Conservation (phyloP, 2,888 invertebrate genomes). For the Peribatodes rhomboidaria region DNA sequence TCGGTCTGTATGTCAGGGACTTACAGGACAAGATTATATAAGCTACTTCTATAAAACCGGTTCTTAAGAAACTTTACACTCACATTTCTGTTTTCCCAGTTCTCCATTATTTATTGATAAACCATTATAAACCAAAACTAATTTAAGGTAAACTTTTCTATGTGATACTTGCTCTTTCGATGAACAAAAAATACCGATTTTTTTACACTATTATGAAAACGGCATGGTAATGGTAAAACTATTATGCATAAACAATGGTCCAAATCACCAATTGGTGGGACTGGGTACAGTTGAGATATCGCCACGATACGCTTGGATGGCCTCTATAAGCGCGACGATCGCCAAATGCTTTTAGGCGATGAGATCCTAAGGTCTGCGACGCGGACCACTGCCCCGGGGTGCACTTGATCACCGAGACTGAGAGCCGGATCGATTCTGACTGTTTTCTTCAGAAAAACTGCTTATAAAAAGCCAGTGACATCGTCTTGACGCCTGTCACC, state of each 20-base stretch:
- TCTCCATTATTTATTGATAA: no score
- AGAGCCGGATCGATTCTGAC: slow-evolving; percentile 9
- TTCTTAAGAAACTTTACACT: no score
- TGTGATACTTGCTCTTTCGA: no score
- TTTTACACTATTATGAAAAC: no score
- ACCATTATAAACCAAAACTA: no score
- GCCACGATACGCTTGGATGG: slow-evolving; percentile 17
- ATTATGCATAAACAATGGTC: slow-evolving; percentile 25
- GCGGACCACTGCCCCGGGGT: slow-evolving; percentile 38
- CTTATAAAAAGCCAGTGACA: neutral
- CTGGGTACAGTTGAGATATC: slow-evolving; percentile 24
- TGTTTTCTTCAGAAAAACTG: slow-evolving; percentile 9
- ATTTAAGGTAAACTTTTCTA: no score
- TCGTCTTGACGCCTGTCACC: no score
- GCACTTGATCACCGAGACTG: slow-evolving; percentile 35
- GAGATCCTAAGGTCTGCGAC: slow-evolving; percentile 51
- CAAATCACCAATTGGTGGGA: slow-evolving; percentile 12
- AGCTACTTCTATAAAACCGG: no score
- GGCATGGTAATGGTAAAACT: no score
- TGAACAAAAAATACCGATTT: neutral
- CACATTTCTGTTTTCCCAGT: no score
- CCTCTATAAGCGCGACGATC: slow-evolving; percentile 52
- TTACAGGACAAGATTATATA: no score
- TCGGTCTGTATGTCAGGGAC: no score
- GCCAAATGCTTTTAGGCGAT: slow-evolving; percentile 76